phyloP scores from a whole-genome alignment of 1,140 invertebrate species.

The Drosophila watanabei region DNA sequence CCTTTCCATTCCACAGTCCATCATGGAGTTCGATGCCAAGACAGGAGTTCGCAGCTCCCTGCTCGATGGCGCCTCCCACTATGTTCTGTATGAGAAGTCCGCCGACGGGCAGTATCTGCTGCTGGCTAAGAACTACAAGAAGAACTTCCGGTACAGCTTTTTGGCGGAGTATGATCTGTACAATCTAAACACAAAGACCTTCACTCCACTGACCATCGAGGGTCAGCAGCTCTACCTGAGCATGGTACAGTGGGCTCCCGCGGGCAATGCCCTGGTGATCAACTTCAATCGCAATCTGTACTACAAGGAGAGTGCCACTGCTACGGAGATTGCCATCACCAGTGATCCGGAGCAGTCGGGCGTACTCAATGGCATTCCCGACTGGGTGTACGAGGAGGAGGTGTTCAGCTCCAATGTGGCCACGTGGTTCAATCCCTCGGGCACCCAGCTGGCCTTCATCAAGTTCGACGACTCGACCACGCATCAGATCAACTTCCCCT shows the following conservation, averaged over 20 bases:
- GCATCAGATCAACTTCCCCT: constrained; percentile 88
- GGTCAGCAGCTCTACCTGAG: constrained; percentile 53
- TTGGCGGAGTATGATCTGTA: constrained; percentile 88
- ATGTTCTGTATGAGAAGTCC: constrained; percentile 77
- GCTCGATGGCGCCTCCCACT: constrained; percentile 55
- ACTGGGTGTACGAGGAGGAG: constrained; percentile 96
- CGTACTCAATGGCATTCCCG: constrained; percentile 92
- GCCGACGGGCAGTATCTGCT: constrained; percentile 72
- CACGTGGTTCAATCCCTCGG: constrained; percentile 95
- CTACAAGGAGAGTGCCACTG: constrained; percentile 87
- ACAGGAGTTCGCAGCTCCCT: constrained; percentile 45
- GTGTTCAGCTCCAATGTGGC: constrained; percentile 94
- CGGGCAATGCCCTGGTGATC: constrained; percentile 89
- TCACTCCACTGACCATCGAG: constrained; percentile 55
- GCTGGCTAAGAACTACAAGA: constrained; percentile 77
- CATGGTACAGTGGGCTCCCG: constrained; percentile 77
- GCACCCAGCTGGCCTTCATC: constrained; percentile 92
- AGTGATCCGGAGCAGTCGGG: constrained; percentile 87
- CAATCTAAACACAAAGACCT: constrained; percentile 85
- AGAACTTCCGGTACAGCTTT: constrained; percentile 89
- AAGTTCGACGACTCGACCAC: constrained; percentile 93
- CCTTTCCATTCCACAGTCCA: constrained; percentile 30
- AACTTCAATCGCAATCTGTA: constrained; percentile 93
- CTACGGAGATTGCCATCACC: constrained; percentile 87
- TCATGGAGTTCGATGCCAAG: constrained; percentile 71